Conservation (phyloP, 2,888 invertebrate genomes). For the Acronicta aceris region DNA sequence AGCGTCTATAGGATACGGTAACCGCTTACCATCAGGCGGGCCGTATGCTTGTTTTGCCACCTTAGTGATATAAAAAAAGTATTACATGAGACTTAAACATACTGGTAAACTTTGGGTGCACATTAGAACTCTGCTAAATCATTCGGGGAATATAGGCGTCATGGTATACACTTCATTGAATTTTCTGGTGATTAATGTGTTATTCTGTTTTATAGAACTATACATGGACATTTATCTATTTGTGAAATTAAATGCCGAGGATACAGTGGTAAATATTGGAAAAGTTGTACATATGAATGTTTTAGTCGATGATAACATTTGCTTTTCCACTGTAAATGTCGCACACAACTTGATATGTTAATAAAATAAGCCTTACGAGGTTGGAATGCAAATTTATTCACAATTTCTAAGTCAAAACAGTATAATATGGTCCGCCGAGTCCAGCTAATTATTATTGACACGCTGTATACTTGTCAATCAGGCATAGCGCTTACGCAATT, state of each 20-base stretch:
- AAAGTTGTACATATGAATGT: slow-evolving; percentile 14
- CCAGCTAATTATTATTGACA: slow-evolving; percentile 49
- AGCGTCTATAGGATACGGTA: too few species aligned
- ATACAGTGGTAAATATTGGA: slow-evolving; percentile 24
- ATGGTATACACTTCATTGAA: slow-evolving; percentile 20
- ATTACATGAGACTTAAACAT: too few species aligned
- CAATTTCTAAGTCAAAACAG: slow-evolving; percentile 49
- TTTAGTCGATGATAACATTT: slow-evolving; percentile 23
- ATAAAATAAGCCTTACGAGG: slow-evolving; percentile 42
- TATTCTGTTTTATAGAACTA: slow-evolving; percentile 19
- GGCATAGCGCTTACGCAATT: slow-evolving; percentile 38
- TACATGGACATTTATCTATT: slow-evolving; percentile 17
- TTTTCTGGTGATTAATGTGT: slow-evolving; percentile 37
- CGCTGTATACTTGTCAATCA: slow-evolving; percentile 49
- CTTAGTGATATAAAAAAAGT: too few species aligned
- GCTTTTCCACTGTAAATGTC: slow-evolving; percentile 37
- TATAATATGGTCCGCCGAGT: slow-evolving; percentile 35
- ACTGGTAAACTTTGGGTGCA: too few species aligned
- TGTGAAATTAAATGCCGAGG: slow-evolving; percentile 6
- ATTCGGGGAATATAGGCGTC: too few species aligned
- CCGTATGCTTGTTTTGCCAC: too few species aligned
- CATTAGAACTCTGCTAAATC: too few species aligned
- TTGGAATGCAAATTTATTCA: slow-evolving; percentile 52
- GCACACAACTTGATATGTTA: slow-evolving; percentile 48
- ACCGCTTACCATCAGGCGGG: too few species aligned